Percentiles rank a stretch among this genome's conserved stretches.
Evolutionary conservation across 92 coral and sea anemone genomes (phyloP).

Genomic region (Actinernus sp.): DNA sequence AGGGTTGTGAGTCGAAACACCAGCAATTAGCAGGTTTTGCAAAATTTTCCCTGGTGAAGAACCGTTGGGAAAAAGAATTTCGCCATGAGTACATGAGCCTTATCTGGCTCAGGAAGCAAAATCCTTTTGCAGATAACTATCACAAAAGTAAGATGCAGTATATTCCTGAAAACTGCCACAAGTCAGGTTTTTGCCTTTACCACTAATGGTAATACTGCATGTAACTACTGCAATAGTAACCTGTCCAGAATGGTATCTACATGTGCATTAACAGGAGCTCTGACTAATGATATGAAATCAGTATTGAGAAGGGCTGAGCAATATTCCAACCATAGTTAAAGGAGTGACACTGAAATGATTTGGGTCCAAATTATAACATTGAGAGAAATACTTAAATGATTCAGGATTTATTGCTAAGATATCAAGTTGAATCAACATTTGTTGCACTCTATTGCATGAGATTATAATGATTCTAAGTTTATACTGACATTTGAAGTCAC

Average conservation of each 20-base stretch:
- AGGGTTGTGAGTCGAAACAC: constrained; percentile 77
- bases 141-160: constrained; percentile 43
- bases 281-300: constrained; percentile 29
- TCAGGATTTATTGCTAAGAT: too few relatives aligned
- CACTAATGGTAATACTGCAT: background rate
- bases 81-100: constrained; percentile 65
- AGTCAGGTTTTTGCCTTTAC: constrained; percentile 46
- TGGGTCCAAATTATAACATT: too few relatives aligned
- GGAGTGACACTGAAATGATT: background rate
- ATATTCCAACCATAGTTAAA: background rate
- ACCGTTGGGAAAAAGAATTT: constrained; percentile 72
- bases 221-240: too few relatives aligned
- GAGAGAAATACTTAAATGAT: too few relatives aligned
- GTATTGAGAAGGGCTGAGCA: constrained; percentile 39
- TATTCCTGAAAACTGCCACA: constrained; percentile 39
- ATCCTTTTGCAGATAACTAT: constrained; percentile 51
- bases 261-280: constrained; percentile 35
- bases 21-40: constrained; percentile 71
- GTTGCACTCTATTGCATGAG: too few relatives aligned
- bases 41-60: constrained; percentile 50
- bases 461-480: too few relatives aligned
- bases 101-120: constrained; percentile 72
- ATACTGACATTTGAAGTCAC: too few relatives aligned
- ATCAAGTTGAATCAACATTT: too few relatives aligned
- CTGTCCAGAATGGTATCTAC: constrained; percentile 24